A percentile compares a stretch with the other conserved stretches of the same genome.
phyloP scores from a whole-genome alignment of 2,113 vertebrate genomes.

The Chaetodon trifascialis region DNA sequence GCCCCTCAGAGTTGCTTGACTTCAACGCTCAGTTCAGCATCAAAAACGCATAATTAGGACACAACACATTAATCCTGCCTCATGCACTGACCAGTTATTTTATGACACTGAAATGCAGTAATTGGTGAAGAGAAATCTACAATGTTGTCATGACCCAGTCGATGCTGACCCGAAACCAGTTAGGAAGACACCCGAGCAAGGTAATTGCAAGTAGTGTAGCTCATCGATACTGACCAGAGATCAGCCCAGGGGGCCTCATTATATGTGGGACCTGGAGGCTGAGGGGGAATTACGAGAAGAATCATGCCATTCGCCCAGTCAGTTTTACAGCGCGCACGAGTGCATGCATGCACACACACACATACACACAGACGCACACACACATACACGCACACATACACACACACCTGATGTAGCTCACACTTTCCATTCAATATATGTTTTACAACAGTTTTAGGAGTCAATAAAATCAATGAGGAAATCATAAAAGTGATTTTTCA shows the following conservation, averaged over 20 bases:
- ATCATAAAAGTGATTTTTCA: slow-evolving; percentile 19
- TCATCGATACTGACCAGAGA: slow-evolving; percentile 72
- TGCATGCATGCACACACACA: too few relatives aligned
- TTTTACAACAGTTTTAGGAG: background rate
- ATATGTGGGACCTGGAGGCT: slow-evolving; percentile 56
- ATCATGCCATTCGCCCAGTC: slow-evolving; percentile 15
- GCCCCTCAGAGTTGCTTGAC: slow-evolving; percentile 53
- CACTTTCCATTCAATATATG: background rate
- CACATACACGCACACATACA: background rate
- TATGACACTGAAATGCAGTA: slow-evolving; percentile 70
- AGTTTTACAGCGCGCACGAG: slow-evolving; percentile 10
- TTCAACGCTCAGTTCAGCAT: slow-evolving; percentile 58
- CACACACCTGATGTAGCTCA: background rate
- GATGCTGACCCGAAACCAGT: slow-evolving; percentile 68
- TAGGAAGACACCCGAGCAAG: slow-evolving; percentile 36
- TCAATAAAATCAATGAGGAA: slow-evolving; percentile 33
- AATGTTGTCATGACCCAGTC: slow-evolving; percentile 58
- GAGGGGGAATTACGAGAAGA: slow-evolving; percentile 52
- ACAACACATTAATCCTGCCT: slow-evolving; percentile 70
- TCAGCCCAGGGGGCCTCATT: slow-evolving; percentile 72
- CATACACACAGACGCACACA: too few relatives aligned
- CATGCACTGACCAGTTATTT: slow-evolving; percentile 50
- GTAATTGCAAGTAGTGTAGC: slow-evolving; percentile 59
- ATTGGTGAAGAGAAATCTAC: slow-evolving; percentile 67
- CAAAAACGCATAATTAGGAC: slow-evolving; percentile 71